These are phyloP conservation scores for Drosophila tani DNA, from an alignment of 1,140 invertebrate species.

Conservation along the genomic window DNA sequence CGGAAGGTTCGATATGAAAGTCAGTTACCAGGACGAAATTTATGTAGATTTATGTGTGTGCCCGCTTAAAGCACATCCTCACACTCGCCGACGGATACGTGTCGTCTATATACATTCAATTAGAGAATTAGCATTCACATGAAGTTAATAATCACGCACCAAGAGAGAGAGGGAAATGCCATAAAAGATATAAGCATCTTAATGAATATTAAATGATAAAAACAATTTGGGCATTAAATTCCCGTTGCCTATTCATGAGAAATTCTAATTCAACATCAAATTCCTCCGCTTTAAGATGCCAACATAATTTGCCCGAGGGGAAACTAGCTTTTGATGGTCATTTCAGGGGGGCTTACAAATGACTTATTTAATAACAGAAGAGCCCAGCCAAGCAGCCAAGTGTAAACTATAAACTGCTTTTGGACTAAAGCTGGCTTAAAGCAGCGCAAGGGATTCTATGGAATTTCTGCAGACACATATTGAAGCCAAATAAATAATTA, in stretches of 20 bases:
- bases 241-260: conserved; percentile 1
- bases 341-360: conserved; percentile 25
- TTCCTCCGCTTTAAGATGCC: not conserved
- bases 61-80: conserved; percentile 12
- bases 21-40: conserved; percentile 40
- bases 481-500: conserved; percentile 59
- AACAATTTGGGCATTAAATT: conserved; percentile 28
- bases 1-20: conserved; percentile 26
- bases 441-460: not conserved
- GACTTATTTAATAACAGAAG: conserved; percentile 28
- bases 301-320: not conserved
- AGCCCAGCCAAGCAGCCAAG: conserved; percentile 37
- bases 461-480: conserved; percentile 16
- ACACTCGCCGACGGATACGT: conserved; percentile 9
- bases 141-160: conserved; percentile 53
- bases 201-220: conserved; percentile 42
- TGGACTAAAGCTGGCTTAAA: conserved; percentile 2
- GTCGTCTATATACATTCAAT: conserved; percentile 46
- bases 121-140: conserved; percentile 72
- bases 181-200: conserved; percentile 47
- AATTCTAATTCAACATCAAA: conserved; percentile 13
- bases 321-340: conserved; percentile 21
- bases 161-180: not conserved
- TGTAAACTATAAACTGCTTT: conserved; percentile 59
- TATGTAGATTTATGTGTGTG: conserved; percentile 53